phyloP scores from a whole-genome alignment of 2,888 invertebrate genomes.

The Liopterus haemorrhoidalis region DNA sequence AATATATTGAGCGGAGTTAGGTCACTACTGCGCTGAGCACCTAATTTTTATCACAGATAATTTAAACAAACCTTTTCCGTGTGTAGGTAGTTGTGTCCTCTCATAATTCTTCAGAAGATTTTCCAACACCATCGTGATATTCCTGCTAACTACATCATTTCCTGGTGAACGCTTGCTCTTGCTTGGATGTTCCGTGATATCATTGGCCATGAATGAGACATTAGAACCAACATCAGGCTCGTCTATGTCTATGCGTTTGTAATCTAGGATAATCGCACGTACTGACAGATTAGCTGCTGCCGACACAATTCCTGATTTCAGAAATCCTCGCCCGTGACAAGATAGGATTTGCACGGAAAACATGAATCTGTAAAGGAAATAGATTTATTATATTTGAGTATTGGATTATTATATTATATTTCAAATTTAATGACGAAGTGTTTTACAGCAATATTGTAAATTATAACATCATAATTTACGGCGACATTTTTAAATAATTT shows the following conservation, averaged over 20 bases:
- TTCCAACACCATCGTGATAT: conserved; percentile 78
- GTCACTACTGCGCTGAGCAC: too few species aligned
- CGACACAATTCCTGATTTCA: conserved; percentile 5
- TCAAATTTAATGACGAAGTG: too few species aligned
- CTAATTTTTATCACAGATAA: too few species aligned
- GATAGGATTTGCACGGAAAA: too few species aligned
- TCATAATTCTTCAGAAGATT: conserved; percentile 86
- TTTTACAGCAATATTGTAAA: too few species aligned
- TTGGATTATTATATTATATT: too few species aligned
- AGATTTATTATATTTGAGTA: too few species aligned
- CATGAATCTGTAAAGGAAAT: too few species aligned
- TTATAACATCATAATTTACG: too few species aligned
- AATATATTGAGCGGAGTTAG: too few species aligned
- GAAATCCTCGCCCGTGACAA: neutral
- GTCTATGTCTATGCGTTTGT: conserved; percentile 13
- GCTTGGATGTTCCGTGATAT: conserved; percentile 9
- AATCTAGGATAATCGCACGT: conserved; percentile 16
- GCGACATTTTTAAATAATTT: too few species aligned
- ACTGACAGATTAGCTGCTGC: conserved; percentile 17
- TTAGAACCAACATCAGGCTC: neutral
- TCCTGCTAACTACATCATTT: conserved; percentile 70
- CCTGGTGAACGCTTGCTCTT: conserved; percentile 48
- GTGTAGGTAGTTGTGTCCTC: conserved; percentile 83
- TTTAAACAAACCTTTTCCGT: conserved; percentile 64
- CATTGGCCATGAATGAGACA: conserved; percentile 3